Evolutionary conservation across 2,797 vertebrate genomes (phyloP).

Genomic region (Siniperca scherzeri): DNA sequence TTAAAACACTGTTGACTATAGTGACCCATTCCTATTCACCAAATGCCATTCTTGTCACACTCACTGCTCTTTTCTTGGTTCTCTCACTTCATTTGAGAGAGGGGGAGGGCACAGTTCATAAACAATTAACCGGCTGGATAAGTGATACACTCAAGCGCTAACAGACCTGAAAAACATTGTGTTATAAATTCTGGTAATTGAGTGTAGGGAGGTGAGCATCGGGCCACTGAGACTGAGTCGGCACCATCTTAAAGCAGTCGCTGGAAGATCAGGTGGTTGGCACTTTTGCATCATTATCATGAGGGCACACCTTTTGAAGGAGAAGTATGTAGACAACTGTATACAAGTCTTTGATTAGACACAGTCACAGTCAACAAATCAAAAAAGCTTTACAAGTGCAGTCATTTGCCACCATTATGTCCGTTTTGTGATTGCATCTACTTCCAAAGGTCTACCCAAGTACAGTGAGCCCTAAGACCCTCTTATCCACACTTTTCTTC

Average conservation of each 20-base stretch:
- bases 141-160: slow-evolving; percentile 84
- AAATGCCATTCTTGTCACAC: slow-evolving; percentile 70
- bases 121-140: slow-evolving; percentile 85
- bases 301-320: neutral
- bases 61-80: slow-evolving; percentile 61
- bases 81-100: slow-evolving; percentile 72
- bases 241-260: slow-evolving; percentile 30
- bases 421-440: slow-evolving; percentile 43
- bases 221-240: slow-evolving; percentile 49
- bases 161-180: slow-evolving; percentile 81
- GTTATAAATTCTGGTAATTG: slow-evolving; percentile 83
- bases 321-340: neutral
- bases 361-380: slow-evolving; percentile 22
- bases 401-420: slow-evolving; percentile 33
- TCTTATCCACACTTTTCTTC: slow-evolving; percentile 60
- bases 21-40: slow-evolving; percentile 62
- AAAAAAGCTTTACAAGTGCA: slow-evolving; percentile 25
- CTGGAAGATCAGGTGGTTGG: neutral
- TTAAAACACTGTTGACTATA: slow-evolving; percentile 67
- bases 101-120: slow-evolving; percentile 80
- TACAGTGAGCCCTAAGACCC: slow-evolving; percentile 65
- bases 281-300: slow-evolving; percentile 30
- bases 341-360: slow-evolving; percentile 10
- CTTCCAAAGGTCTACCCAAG: slow-evolving; percentile 63
- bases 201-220: slow-evolving; percentile 75